Evolutionary conservation across 2,113 vertebrate genomes (phyloP).

Genomic region (Oenanthe melanoleuca): DNA sequence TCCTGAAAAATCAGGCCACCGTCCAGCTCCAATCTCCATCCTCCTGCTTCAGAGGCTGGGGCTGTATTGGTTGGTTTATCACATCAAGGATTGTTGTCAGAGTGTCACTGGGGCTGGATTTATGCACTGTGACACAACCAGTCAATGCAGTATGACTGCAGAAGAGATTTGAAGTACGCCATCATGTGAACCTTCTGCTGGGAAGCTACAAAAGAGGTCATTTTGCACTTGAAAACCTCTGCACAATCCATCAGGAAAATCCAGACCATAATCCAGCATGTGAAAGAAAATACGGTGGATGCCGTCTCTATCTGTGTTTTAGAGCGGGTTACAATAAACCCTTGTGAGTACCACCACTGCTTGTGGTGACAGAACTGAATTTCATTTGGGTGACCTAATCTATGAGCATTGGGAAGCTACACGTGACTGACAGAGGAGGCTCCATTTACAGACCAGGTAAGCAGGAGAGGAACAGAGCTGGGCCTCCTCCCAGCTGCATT

Average conservation of each 20-base stretch:
- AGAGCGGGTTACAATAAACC: not conserved
- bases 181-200: not conserved
- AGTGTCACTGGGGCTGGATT: not conserved
- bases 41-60: not conserved
- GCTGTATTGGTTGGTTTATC: not conserved
- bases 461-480: not conserved
- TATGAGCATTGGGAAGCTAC: not conserved
- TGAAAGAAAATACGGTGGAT: not conserved
- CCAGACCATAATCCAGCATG: not conserved
- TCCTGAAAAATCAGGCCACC: not conserved
- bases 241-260: not conserved
- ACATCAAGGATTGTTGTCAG: not conserved
- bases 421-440: not conserved
- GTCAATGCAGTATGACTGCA: not conserved
- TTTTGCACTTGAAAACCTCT: not conserved
- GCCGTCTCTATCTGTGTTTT: not conserved
- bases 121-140: not conserved
- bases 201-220: not conserved
- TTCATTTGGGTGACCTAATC: not conserved
- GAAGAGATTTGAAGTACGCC: not conserved
- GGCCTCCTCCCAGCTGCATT: not conserved
- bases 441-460: not conserved
- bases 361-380: rapidly evolving
- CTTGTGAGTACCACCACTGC: not conserved
- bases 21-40: not conserved